A percentile compares a stretch with the other conserved stretches of the same genome.
phyloP scores from a whole-genome alignment of 1,140 invertebrate species.

The Drosophila saltans region DNA sequence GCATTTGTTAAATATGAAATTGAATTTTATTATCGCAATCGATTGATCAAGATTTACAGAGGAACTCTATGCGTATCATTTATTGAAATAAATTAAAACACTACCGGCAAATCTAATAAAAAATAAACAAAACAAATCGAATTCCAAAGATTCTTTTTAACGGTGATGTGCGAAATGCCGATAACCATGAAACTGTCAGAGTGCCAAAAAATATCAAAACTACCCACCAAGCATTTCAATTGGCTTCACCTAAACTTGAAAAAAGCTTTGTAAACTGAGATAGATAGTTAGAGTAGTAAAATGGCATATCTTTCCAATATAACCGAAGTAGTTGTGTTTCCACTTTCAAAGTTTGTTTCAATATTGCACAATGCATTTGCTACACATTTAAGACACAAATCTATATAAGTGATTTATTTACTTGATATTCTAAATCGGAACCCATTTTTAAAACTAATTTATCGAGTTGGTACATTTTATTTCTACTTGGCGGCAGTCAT shows the following conservation, averaged over 20 bases:
- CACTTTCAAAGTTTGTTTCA: too few relatives aligned
- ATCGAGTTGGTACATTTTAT: not conserved
- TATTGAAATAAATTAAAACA: not conserved
- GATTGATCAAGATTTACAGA: not conserved
- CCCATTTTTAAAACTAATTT: too few relatives aligned
- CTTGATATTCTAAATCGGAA: too few relatives aligned
- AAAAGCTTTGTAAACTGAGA: too few relatives aligned
- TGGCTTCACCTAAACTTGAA: not conserved
- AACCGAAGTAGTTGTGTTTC: too few relatives aligned
- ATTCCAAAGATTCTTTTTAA: slow-evolving; percentile 7
- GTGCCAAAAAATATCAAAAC: not conserved
- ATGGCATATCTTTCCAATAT: too few relatives aligned
- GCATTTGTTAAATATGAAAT: not conserved
- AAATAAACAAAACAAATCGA: slow-evolving; percentile 32
- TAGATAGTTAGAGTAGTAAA: too few relatives aligned
- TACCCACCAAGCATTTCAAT: slow-evolving; percentile 10
- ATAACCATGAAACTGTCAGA: not conserved
- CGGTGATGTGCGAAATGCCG: not conserved
- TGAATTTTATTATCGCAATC: not conserved
- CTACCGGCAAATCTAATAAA: slow-evolving; percentile 36
- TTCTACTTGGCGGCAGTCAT: slow-evolving; percentile 57
- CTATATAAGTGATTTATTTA: too few relatives aligned
- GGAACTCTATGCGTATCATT: not conserved
- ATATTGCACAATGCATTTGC: too few relatives aligned
- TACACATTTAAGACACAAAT: too few relatives aligned